Percentiles rank a stretch among this genome's conserved stretches.
Conservation (phyloP, 1,140 invertebrate species). For the Philaenus spumarius region DNA sequence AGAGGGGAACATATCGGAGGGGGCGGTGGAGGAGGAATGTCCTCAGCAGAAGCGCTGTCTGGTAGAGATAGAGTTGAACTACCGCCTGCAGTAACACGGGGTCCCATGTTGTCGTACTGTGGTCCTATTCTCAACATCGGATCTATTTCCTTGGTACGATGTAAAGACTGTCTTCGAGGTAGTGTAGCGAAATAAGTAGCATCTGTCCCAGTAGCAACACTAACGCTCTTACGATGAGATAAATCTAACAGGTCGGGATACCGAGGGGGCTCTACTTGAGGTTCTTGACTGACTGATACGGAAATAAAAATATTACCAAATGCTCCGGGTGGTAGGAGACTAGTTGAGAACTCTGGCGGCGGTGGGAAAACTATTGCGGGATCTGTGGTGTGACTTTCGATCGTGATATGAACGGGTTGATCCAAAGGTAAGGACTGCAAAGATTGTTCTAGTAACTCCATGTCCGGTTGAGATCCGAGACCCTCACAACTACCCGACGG, state of each 20-base stretch:
- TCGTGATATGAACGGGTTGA: slow-evolving; percentile 65
- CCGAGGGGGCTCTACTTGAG: slow-evolving; percentile 28
- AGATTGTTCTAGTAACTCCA: slow-evolving; percentile 39
- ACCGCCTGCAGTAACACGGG: slow-evolving; percentile 77
- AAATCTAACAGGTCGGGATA: slow-evolving; percentile 74
- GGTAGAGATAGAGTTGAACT: slow-evolving; percentile 72
- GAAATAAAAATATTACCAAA: slow-evolving; percentile 70
- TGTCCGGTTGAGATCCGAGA: slow-evolving; percentile 45
- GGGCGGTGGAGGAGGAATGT: slow-evolving; percentile 45
- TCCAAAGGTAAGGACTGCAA: slow-evolving; percentile 38
- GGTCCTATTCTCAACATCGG: slow-evolving; percentile 36
- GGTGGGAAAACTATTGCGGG: slow-evolving; percentile 45
- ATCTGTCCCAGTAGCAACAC: slow-evolving; percentile 35
- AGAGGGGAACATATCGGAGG: slow-evolving; percentile 43
- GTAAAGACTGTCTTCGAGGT: slow-evolving; percentile 36
- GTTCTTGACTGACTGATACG: slow-evolving; percentile 62
- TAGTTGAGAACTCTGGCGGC: slow-evolving; percentile 57
- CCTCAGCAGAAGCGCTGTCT: slow-evolving; percentile 45
- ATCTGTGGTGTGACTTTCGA: slow-evolving; percentile 53
- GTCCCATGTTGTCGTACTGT: slow-evolving; percentile 84
- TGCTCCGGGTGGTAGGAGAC: slow-evolving; percentile 48
- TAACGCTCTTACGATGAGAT: slow-evolving; percentile 49
- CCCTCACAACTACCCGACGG: slow-evolving; percentile 38
- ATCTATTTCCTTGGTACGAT: slow-evolving; percentile 18
- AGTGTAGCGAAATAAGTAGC: slow-evolving; percentile 48